Conservation (phyloP, 2,797 vertebrate genomes). For the Huso huso region DNA sequence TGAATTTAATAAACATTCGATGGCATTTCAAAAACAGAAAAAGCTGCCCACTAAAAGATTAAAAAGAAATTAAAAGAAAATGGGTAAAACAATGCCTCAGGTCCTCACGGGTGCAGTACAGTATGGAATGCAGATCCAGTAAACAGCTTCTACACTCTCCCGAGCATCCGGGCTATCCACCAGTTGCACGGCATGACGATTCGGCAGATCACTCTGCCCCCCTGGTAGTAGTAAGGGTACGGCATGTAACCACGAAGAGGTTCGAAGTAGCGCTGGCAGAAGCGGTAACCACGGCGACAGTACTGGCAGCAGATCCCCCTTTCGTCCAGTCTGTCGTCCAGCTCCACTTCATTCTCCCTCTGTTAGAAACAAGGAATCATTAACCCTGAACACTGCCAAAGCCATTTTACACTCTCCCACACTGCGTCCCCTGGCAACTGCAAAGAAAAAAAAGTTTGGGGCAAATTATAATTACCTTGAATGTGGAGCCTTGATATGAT, state of each 20-base stretch:
- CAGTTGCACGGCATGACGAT: conserved; percentile 96
- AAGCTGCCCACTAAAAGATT: too few species aligned
- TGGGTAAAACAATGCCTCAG: neutral
- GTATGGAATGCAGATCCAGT: neutral
- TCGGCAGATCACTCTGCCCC: conserved; percentile 85
- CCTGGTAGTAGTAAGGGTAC: conserved; percentile 91
- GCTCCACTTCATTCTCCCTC: conserved; percentile 79
- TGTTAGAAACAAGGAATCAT: conserved; percentile 53
- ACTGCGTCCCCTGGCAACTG: too few species aligned
- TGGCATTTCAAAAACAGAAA: too few species aligned
- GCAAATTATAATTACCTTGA: too few species aligned
- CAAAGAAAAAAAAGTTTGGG: too few species aligned
- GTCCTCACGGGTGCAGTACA: neutral
- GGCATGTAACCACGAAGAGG: conserved; percentile 85
- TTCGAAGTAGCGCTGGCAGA: conserved; percentile 80
- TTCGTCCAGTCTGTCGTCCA: conserved; percentile 81
- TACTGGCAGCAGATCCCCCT: conserved; percentile 81
- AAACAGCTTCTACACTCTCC: conserved; percentile 60
- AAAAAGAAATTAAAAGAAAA: too few species aligned
- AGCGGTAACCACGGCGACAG: conserved; percentile 82
- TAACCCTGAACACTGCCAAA: conserved; percentile 9
- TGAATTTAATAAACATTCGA: too few species aligned
- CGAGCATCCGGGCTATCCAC: conserved; percentile 94
- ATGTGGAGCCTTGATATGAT: too few species aligned
- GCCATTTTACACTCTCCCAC: too few species aligned